These are phyloP conservation scores for Anticlea derivata DNA, from an alignment of 2,888 invertebrate species.

Conservation along the genomic window DNA sequence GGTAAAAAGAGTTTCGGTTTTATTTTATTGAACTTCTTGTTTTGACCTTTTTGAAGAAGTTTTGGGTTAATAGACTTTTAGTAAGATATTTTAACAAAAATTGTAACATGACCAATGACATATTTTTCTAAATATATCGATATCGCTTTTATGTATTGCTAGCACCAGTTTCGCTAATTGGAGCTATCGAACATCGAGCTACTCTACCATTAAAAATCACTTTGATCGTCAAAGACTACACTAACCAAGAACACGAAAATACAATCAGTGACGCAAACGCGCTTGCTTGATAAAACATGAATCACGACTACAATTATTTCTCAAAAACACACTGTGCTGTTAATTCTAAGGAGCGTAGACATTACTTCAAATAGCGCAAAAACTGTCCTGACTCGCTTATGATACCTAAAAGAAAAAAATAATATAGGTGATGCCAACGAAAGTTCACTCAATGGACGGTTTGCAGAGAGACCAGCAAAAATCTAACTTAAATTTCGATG, in stretches of 20 bases:
- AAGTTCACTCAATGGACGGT: background rate
- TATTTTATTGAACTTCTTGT: slow-evolving; percentile 35
- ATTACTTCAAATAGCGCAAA: slow-evolving; percentile 8
- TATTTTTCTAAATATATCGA: too few relatives aligned
- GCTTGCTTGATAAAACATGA: too few relatives aligned
- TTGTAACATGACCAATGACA: too few relatives aligned
- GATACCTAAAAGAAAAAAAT: slow-evolving; percentile 2
- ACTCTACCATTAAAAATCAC: too few relatives aligned
- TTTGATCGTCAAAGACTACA: too few relatives aligned
- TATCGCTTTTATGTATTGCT: too few relatives aligned
- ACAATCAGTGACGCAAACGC: too few relatives aligned
- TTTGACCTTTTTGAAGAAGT: slow-evolving; percentile 26
- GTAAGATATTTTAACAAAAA: background rate
- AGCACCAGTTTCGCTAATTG: too few relatives aligned
- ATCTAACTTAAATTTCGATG: slow-evolving; percentile 1
- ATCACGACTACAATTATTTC: too few relatives aligned
- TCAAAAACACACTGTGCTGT: too few relatives aligned
- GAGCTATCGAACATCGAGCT: too few relatives aligned
- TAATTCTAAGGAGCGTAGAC: slow-evolving; percentile 1
- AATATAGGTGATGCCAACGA: background rate
- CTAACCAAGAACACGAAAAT: too few relatives aligned
- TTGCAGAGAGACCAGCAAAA: background rate
- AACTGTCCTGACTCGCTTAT: slow-evolving; percentile 9
- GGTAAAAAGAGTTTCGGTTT: slow-evolving; percentile 21
- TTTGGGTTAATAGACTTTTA: slow-evolving; percentile 3